Evolutionary conservation across 1,140 invertebrate species (phyloP).

Genomic region (Anastrepha ludens): DNA sequence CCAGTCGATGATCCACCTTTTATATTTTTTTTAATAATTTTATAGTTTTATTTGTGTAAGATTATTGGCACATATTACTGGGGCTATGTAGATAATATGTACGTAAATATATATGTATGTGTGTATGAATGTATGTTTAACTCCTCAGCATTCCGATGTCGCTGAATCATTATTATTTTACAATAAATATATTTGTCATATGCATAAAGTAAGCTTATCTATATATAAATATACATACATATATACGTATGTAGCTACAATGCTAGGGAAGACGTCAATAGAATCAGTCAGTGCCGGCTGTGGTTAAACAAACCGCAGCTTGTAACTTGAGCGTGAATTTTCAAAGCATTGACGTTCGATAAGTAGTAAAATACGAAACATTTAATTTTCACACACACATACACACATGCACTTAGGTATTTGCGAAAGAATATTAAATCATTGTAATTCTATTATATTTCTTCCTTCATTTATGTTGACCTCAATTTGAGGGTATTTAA

Average conservation of each 20-base stretch:
- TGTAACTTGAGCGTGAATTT: constrained; percentile 40
- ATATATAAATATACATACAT: not conserved
- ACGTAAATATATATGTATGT: not conserved
- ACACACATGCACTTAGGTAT: not conserved
- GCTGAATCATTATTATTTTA: constrained; percentile 31
- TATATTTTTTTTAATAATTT: not conserved
- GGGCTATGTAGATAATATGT: not conserved
- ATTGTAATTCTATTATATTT: constrained; percentile 39
- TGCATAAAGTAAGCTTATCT: not conserved
- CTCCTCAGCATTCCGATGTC: not conserved
- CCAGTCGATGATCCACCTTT: too few species aligned
- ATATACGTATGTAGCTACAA: not conserved
- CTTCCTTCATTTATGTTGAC: not conserved
- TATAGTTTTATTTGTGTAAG: not conserved
- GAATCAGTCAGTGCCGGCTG: constrained; percentile 21
- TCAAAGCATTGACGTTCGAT: not conserved
- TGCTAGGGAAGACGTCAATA: not conserved
- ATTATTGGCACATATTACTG: not conserved
- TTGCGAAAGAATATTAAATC: not conserved
- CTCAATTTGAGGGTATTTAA: not conserved
- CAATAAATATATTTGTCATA: constrained; percentile 14
- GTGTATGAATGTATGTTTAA: not conserved
- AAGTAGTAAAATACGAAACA: constrained; percentile 3
- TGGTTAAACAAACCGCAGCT: constrained; percentile 39
- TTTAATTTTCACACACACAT: too few species aligned